phyloP scores from a whole-genome alignment of 2,113 vertebrate genomes.

The Leptodactylus fuscus region DNA sequence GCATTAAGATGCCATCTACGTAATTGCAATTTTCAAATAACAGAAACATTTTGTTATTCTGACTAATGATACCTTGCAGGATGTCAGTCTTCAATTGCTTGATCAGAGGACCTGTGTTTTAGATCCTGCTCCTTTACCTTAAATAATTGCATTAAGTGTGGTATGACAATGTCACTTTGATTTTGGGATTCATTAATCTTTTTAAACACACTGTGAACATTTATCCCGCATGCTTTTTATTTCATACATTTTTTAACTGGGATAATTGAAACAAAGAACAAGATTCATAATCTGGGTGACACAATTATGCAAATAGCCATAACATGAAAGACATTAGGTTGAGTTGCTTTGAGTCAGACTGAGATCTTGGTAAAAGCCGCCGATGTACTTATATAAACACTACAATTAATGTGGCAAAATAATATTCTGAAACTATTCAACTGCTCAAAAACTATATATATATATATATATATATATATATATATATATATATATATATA shows the following conservation, averaged over 20 bases:
- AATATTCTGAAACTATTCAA: constrained; percentile 33
- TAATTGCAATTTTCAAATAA: constrained; percentile 28
- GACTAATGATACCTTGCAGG: constrained; percentile 36
- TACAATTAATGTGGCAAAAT: not conserved
- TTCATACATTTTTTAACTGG: constrained; percentile 18
- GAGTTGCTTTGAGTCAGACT: constrained; percentile 28
- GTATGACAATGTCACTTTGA: constrained; percentile 51
- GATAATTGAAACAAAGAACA: constrained; percentile 54
- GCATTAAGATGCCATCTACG: not conserved
- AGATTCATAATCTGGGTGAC: constrained; percentile 37
- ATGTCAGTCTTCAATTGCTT: constrained; percentile 44
- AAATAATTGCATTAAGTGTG: constrained; percentile 45
- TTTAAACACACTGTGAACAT: constrained; percentile 42
- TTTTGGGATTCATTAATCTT: constrained; percentile 51
- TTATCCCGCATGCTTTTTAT: constrained; percentile 41
- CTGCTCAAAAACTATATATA: constrained; percentile 47
- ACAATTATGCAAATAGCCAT: constrained; percentile 53
- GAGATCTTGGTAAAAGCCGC: constrained; percentile 29
- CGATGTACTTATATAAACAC: constrained; percentile 18
- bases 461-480: not conserved
- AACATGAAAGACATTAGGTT: constrained; percentile 49
- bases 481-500: not conserved
- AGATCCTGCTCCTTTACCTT: constrained; percentile 38
- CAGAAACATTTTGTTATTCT: constrained; percentile 32
- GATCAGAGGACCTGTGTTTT: constrained; percentile 33